Conservation (phyloP, 30 jellyfish, hydroid and myxozoan genomes). For the Rhopilema esculentum region DNA sequence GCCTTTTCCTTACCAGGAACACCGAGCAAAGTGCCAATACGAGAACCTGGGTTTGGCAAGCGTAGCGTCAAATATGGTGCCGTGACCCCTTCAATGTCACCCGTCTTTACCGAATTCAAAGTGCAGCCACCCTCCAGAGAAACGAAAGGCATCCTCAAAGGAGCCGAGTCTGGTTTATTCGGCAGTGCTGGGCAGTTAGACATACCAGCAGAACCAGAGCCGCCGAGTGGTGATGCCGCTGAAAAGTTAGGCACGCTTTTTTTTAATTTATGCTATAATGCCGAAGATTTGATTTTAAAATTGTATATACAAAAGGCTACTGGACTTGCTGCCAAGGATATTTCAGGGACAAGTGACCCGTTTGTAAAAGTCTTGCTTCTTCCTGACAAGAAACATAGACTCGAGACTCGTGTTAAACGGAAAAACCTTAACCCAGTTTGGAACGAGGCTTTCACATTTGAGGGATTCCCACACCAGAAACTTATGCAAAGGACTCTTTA, state of each 20-base stretch:
- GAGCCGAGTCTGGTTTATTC: not conserved
- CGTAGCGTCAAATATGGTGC: constrained; percentile 40
- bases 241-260: constrained; percentile 81
- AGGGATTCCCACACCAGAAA: constrained; percentile 87
- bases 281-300: constrained; percentile 63
- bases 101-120: constrained; percentile 21
- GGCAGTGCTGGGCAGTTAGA: not conserved
- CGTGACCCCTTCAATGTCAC: constrained; percentile 19
- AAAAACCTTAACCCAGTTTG: constrained; percentile 82
- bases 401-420: constrained; percentile 90
- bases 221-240: constrained; percentile 74
- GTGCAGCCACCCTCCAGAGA: constrained; percentile 66
- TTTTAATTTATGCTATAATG: constrained; percentile 65
- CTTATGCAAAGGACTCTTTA: constrained; percentile 75
- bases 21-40: constrained; percentile 32
- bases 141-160: constrained; percentile 20
- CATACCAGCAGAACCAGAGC: constrained; percentile 75
- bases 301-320: constrained; percentile 77
- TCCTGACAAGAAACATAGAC: constrained; percentile 89
- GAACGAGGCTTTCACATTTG: constrained; percentile 92
- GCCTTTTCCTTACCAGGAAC: constrained; percentile 24
- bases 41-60: constrained; percentile 44
- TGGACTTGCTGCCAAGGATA: constrained; percentile 79
- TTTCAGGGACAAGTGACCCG: constrained; percentile 95
- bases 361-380: constrained; percentile 83